Conservation (phyloP, 2,888 invertebrate species). For the Plusia festucae region DNA sequence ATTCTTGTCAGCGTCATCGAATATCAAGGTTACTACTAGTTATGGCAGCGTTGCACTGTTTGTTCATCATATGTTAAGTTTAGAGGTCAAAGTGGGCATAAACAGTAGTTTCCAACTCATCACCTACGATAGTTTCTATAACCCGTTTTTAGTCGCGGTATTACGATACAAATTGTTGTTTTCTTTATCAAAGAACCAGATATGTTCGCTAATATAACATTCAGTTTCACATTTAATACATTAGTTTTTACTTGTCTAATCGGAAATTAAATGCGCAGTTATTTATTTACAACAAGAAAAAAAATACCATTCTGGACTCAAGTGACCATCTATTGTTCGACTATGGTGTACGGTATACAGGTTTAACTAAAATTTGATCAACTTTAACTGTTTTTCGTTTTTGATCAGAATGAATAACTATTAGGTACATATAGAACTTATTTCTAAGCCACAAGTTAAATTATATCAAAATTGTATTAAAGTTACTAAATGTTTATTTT, state of each 20-base stretch:
- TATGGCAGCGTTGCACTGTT: background rate
- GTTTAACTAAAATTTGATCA: too few relatives aligned
- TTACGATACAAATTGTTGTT: background rate
- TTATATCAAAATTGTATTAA: too few relatives aligned
- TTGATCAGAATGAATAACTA: too few relatives aligned
- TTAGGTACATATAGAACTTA: too few relatives aligned
- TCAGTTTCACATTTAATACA: background rate
- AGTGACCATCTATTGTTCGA: too few relatives aligned
- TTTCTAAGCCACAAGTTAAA: too few relatives aligned
- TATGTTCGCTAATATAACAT: background rate
- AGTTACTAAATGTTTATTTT: too few relatives aligned
- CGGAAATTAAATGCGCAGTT: background rate
- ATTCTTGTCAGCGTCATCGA: background rate
- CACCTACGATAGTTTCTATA: conserved; percentile 2
- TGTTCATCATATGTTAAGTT: conserved; percentile 4
- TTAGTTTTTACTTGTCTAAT: background rate
- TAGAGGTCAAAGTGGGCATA: conserved; percentile 4
- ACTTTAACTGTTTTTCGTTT: background rate
- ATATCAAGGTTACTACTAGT: conserved; percentile 4
- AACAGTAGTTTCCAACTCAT: conserved; percentile 4
- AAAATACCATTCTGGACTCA: too few relatives aligned
- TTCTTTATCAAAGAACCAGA: background rate
- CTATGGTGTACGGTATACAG: background rate
- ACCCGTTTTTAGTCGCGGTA: conserved; percentile 2
- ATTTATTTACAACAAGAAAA: too few relatives aligned